phyloP scores from a whole-genome alignment of 2,888 invertebrate genomes.

The Ashinkailepas kermadecensis region DNA sequence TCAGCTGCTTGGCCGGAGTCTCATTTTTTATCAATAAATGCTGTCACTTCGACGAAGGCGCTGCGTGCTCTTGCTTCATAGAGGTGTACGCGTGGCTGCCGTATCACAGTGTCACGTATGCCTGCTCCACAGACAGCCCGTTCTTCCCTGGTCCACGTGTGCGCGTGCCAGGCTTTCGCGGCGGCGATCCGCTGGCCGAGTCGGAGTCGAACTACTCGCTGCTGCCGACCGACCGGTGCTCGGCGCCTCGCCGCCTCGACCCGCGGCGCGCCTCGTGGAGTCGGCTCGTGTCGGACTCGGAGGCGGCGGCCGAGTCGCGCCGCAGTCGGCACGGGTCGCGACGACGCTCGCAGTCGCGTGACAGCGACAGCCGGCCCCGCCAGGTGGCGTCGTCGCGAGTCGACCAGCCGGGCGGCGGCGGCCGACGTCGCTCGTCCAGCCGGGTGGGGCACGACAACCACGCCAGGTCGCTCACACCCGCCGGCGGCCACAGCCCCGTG shows the following conservation, averaged over 20 bases:
- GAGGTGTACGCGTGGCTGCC: too few species aligned
- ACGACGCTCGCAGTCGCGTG: conserved; percentile 4
- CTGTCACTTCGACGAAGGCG: too few species aligned
- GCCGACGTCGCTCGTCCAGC: background rate
- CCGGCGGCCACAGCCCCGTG: background rate
- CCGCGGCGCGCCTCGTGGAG: background rate
- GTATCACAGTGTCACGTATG: background rate
- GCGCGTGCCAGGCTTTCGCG: background rate
- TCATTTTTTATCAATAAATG: too few species aligned
- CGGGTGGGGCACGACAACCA: background rate
- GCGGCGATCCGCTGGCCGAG: background rate
- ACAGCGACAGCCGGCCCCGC: background rate
- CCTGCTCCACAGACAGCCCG: background rate
- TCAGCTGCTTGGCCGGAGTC: too few species aligned
- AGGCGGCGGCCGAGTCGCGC: background rate
- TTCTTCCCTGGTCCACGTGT: background rate
- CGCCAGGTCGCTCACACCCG: background rate
- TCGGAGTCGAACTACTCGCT: background rate
- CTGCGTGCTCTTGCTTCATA: too few species aligned
- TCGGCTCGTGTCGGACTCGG: background rate
- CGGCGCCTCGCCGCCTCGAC: background rate
- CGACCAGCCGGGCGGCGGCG: background rate
- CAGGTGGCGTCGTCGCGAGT: background rate
- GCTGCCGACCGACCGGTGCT: background rate
- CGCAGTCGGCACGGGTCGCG: background rate